These are phyloP conservation scores for Drosophila austrosaltans DNA, from an alignment of 2,888 invertebrate genomes.

Conservation along the genomic window DNA sequence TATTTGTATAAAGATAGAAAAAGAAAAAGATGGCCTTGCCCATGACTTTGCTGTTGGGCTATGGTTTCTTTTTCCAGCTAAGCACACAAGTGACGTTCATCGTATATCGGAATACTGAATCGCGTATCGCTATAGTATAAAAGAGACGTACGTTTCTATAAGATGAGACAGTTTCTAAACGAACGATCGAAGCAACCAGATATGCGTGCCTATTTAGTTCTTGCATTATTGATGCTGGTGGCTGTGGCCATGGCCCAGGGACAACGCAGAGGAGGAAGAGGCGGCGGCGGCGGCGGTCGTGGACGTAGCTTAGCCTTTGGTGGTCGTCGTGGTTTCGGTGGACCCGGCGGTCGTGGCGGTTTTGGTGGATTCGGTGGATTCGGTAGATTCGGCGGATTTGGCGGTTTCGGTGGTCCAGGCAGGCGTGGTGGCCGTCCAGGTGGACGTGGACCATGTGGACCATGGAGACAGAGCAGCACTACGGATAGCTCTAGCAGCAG, in stretches of 20 bases:
- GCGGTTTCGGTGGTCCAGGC: slow-evolving; percentile 14
- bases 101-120: neutral
- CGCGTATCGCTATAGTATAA: slow-evolving; percentile 34
- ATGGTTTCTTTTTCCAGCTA: slow-evolving; percentile 33
- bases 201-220: slow-evolving; percentile 50
- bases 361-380: neutral
- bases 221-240: slow-evolving; percentile 41
- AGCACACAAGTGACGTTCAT: slow-evolving; percentile 34
- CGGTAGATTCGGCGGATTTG: slow-evolving; percentile 6
- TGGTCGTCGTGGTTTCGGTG: neutral
- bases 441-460: slow-evolving; percentile 17
- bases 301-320: slow-evolving; percentile 7
- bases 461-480: slow-evolving; percentile 1
- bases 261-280: neutral
- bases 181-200: neutral
- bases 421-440: neutral
- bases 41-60: neutral
- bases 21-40: slow-evolving; percentile 4
- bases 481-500: neutral
- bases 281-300: slow-evolving; percentile 2
- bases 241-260: slow-evolving; percentile 33
- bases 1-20: neutral
- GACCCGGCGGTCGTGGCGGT: neutral
- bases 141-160: slow-evolving; percentile 22
- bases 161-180: slow-evolving; percentile 26